Percentiles rank a stretch among this genome's conserved stretches.
phyloP scores from a whole-genome alignment of 2,113 vertebrate species.

The Ctenomys sociabilis region DNA sequence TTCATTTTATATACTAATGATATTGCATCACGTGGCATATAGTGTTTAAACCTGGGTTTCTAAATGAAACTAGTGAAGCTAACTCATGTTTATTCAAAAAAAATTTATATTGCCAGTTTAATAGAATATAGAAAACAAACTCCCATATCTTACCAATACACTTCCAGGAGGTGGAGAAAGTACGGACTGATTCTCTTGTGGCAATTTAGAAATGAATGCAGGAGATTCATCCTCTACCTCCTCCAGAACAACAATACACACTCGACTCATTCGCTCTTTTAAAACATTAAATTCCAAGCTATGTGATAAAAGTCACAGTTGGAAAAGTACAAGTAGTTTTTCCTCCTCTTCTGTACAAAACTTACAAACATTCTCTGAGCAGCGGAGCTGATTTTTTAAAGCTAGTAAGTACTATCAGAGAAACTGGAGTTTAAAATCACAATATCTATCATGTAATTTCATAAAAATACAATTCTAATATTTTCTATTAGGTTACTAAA shows the following conservation, averaged over 20 bases:
- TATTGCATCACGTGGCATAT: background rate
- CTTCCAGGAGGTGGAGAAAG: conserved; percentile 83
- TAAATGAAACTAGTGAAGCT: conserved; percentile 17
- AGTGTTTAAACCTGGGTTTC: conserved; percentile 25
- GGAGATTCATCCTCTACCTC: conserved; percentile 94
- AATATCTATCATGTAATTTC: conserved; percentile 75
- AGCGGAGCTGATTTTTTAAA: conserved; percentile 53
- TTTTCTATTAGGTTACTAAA: conserved; percentile 49
- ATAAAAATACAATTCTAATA: conserved; percentile 48
- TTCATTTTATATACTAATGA: conserved; percentile 49
- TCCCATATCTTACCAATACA: conserved; percentile 89
- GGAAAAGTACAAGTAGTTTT: conserved; percentile 75
- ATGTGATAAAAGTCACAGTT: conserved; percentile 62
- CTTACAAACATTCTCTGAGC: conserved; percentile 81
- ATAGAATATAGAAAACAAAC: conserved; percentile 75
- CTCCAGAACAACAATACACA: conserved; percentile 98
- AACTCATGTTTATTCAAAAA: conserved; percentile 49
- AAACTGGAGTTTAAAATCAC: conserved; percentile 72
- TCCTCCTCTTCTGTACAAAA: conserved; percentile 80
- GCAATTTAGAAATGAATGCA: conserved; percentile 87
- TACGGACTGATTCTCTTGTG: conserved; percentile 86
- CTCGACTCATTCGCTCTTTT: conserved; percentile 95
- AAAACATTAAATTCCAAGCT: conserved; percentile 82
- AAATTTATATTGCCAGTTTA: conserved; percentile 38
- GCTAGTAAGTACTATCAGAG: conserved; percentile 63